phyloP scores from a whole-genome alignment of 2,797 vertebrate species.

The Falco novaeseelandiae region DNA sequence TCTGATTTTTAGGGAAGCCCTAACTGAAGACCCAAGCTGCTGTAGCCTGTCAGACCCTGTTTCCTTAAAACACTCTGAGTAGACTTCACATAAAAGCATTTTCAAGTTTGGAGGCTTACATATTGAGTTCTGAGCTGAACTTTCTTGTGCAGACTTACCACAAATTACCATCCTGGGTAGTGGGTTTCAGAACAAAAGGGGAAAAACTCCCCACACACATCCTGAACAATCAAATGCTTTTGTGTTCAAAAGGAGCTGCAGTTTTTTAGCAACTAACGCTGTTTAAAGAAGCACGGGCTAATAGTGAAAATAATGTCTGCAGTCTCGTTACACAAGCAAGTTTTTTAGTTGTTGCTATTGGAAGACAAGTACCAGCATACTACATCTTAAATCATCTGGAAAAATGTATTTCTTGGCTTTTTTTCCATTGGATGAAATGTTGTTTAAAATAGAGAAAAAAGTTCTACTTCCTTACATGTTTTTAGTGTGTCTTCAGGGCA shows the following conservation, averaged over 20 bases:
- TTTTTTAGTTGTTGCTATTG: constrained; percentile 63
- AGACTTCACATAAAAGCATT: background rate
- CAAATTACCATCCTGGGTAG: background rate
- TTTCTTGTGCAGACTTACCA: background rate
- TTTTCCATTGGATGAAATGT: constrained; percentile 39
- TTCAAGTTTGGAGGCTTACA: fast-evolving
- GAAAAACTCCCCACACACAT: background rate
- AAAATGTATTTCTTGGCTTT: constrained; percentile 62
- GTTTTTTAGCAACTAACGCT: background rate
- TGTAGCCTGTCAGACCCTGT: background rate
- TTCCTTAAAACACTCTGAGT: background rate
- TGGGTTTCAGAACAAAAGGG: background rate
- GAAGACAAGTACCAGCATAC: constrained; percentile 53
- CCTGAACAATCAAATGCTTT: background rate
- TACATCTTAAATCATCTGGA: constrained; percentile 56
- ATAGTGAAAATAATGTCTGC: constrained; percentile 1
- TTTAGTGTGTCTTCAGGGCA: constrained; percentile 41
- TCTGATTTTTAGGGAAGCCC: background rate
- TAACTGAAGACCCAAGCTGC: background rate
- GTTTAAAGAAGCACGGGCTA: background rate
- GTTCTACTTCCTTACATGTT: constrained; percentile 43
- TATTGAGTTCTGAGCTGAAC: background rate
- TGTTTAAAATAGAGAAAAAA: constrained; percentile 40
- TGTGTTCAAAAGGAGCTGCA: background rate
- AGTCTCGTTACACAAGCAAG: constrained; percentile 16